Evolutionary conservation across 2,113 vertebrate genomes (phyloP), one percentile per base, ranked within the genome.

Genomic region (Ptilorrhoa leucosticta): DNA sequence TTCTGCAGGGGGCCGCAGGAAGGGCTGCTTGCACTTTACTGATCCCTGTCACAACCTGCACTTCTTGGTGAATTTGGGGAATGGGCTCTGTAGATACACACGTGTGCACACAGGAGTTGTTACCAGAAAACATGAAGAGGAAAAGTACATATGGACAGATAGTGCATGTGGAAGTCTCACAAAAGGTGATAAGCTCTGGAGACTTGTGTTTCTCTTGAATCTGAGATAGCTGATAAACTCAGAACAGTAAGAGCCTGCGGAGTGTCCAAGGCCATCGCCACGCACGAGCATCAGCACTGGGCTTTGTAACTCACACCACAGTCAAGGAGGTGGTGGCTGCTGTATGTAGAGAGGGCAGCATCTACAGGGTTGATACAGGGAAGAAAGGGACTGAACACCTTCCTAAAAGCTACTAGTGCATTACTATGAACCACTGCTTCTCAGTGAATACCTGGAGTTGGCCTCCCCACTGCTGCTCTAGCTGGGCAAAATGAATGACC

Each of bases 241-340:
- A 61, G 65, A 81, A 66, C 15, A 70, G 26, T 24, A 40, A 51
- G 28, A 61, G n/a, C 31, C 63, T 61, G 35, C 9, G 8, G 54
- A 56, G 10, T 19, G n/a, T 57, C 47, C 50, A 39, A 58, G 42
- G 47, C 51, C 35, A 47, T 66, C 39, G 69, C 44, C 54, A 39
- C 0, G 1, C 63, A 61, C 10, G 3, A 77, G 24, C 40, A 48
- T 17, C 35, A 71, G 20, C 45, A 65, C 6, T 0, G 0, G 3
- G 14, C 44, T 83, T 61, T 89, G 10, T 45, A 92, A 40, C 19
- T 70, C 42, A n/a, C 60, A 65, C 40, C 31, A 22, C 1, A 47
- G 33, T 27, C 39, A 47, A 20, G 73, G 40, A 78, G 30, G 22
- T 48, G 77, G 53, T 4, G 3, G 47, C 30, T 84, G 71, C 72